A percentile compares a stretch with the other conserved stretches of the same genome.
Conservation (phyloP, 2,888 invertebrate genomes). For the Clunio marinus region DNA sequence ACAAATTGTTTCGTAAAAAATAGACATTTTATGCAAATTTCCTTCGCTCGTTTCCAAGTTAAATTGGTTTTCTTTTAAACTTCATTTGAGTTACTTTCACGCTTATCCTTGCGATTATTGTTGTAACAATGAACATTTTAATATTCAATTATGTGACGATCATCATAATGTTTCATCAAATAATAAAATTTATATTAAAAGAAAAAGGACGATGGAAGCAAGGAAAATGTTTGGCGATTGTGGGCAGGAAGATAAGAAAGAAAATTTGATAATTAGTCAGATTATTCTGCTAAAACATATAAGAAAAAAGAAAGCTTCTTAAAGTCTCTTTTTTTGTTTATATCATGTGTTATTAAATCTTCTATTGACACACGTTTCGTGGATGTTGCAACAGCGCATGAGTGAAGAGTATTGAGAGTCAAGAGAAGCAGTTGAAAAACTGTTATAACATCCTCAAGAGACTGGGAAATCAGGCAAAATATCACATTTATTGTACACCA, state of each 20-base stretch:
- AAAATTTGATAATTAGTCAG: neutral
- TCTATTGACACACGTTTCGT: too few relatives aligned
- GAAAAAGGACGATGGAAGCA: neutral
- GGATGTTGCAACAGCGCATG: constrained; percentile 1
- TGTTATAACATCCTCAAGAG: constrained; percentile 20
- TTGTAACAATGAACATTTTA: neutral
- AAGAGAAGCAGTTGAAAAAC: constrained; percentile 11
- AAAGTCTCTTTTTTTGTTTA: neutral
- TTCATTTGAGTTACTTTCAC: constrained; percentile 20
- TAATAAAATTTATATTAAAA: neutral
- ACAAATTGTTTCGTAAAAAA: constrained; percentile 33
- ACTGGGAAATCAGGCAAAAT: neutral
- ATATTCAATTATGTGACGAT: constrained; percentile 31
- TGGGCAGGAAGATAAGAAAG: neutral
- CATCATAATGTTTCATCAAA: neutral
- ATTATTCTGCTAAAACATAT: neutral
- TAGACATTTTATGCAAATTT: constrained; percentile 37
- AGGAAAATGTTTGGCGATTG: neutral
- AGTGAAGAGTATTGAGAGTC: neutral
- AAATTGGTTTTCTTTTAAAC: constrained; percentile 36
- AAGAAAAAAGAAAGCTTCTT: neutral
- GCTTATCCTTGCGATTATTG: neutral
- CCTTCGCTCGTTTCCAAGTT: constrained; percentile 11
- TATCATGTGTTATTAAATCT: neutral
- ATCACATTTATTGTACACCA: neutral